Base-by-base conservation (phyloP, 2,888 invertebrate species). In the Dusona sp. region DNA sequence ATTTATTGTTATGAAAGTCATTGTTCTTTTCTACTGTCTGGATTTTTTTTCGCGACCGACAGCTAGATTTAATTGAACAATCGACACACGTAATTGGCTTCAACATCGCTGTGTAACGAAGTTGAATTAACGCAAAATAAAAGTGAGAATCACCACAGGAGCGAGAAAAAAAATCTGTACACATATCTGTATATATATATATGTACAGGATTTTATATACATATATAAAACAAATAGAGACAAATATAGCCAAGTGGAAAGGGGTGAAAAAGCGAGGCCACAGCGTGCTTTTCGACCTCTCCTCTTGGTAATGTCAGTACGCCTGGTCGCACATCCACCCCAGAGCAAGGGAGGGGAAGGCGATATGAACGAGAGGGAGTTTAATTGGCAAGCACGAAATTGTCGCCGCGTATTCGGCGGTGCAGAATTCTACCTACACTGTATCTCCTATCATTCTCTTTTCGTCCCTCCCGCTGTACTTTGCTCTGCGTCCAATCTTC, bases 311-410 rank as follows among this genome's bases (percentile, higher is more conserved):
- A 83, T 86, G 86, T 83, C 65, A 54, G 70, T 57, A 68, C 79
- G 79, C 79, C 25, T 77, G 48, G 67, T 65, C 83, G 88, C 91
- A 90, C 90, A 89, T 89, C 86, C 89, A 88, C 82, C 64, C 83
- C 84, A 85, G 68, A 57, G 82, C 83, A 85, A 51, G 65, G 22
- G 65, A 57, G 65, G 70, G 70, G 29, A 36, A 36, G 75, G 85
- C 78, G 87, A 83, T 85, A 84, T 83, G 88, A 87, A 86, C 88
- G 89, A 88, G 90, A 57, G 89, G 90, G 88, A 89, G 88, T 91
- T 92, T 92, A 91, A 92, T 92, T 92, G 92, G 90, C 90, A 91
- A 89, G 90, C 89, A 88, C 83, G 87, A 90, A 92, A 92, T 92
- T 92, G 91, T 90, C 88, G 87, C 87, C 87, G 82, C 70, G 87